A percentile compares a stretch with the other conserved stretches of the same genome.
Conservation (phyloP, 2,888 invertebrate species). For the Lampropteryx suffumata region DNA sequence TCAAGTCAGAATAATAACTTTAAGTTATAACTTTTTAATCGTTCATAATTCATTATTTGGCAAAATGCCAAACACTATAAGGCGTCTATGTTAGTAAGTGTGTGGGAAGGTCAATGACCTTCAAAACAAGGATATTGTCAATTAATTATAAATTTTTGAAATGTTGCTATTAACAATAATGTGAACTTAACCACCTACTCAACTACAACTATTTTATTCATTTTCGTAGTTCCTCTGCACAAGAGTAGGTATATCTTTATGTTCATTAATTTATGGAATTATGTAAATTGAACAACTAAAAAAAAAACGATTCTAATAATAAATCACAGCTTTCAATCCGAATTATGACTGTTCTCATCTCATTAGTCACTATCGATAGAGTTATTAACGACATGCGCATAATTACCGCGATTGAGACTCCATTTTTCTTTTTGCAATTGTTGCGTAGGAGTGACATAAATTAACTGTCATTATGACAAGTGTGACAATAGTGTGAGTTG, state of each 20-base stretch:
- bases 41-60: no score
- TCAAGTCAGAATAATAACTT: constrained; percentile 15
- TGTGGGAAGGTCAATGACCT: no score
- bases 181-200: no score
- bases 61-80: no score
- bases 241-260: no score
- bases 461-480: constrained; percentile 45
- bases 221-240: no score
- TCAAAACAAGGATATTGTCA: no score
- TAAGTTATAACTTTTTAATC: no score
- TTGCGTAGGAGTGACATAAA: constrained; percentile 61
- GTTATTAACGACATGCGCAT: constrained; percentile 44
- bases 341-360: constrained; percentile 50
- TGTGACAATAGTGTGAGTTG: constrained; percentile 40
- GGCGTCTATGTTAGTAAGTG: no score
- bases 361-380: constrained; percentile 49
- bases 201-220: no score
- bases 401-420: no score
- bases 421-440: constrained; percentile 41
- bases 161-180: no score
- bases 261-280: constrained; percentile 36
- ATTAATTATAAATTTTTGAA: background rate
- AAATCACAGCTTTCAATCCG: constrained; percentile 55
- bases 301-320: constrained; percentile 36
- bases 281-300: constrained; percentile 49